Evolutionary conservation across 2,888 invertebrate species (phyloP).

Genomic region (Sphecodes monilicornis): DNA sequence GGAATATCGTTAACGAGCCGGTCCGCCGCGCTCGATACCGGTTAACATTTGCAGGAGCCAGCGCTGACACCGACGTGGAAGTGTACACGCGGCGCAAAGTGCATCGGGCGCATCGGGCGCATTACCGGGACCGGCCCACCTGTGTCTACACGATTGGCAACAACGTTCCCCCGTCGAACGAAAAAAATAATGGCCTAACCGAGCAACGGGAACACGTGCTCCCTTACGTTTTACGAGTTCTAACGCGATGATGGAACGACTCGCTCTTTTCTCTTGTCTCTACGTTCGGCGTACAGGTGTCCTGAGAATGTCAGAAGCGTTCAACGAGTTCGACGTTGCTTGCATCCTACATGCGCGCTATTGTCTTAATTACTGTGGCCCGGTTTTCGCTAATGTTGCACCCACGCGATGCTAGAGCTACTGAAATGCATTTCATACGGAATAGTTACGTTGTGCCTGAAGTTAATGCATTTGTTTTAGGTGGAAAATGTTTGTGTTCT

Average conservation of each 20-base stretch:
- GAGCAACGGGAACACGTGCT: conserved; percentile 34
- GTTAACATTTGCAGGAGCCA: conserved; percentile 64
- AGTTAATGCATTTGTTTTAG: too few species aligned
- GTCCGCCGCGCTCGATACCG: conserved; percentile 44
- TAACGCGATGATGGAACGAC: conserved; percentile 27
- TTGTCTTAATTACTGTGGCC: neutral
- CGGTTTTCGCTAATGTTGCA: neutral
- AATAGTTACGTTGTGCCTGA: too few species aligned
- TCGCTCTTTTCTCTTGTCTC: neutral
- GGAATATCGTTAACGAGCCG: conserved; percentile 47
- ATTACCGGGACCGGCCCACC: conserved; percentile 53
- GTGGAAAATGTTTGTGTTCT: too few species aligned
- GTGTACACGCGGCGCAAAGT: conserved; percentile 65
- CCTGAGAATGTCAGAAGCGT: neutral
- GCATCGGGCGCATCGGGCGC: conserved; percentile 56
- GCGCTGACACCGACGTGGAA: conserved; percentile 41
- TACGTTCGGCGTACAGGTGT: neutral
- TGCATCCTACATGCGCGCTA: neutral
- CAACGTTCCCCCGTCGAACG: conserved; percentile 27
- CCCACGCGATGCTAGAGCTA: neutral
- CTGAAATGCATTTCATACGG: neutral
- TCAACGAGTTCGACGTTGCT: neutral
- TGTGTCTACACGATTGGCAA: conserved; percentile 67
- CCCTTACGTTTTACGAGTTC: conserved; percentile 40
- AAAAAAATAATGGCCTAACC: conserved; percentile 15